These are phyloP conservation scores for Saccostrea glomerata DNA, from an alignment of 1,140 invertebrate genomes.

Conservation along the genomic window DNA sequence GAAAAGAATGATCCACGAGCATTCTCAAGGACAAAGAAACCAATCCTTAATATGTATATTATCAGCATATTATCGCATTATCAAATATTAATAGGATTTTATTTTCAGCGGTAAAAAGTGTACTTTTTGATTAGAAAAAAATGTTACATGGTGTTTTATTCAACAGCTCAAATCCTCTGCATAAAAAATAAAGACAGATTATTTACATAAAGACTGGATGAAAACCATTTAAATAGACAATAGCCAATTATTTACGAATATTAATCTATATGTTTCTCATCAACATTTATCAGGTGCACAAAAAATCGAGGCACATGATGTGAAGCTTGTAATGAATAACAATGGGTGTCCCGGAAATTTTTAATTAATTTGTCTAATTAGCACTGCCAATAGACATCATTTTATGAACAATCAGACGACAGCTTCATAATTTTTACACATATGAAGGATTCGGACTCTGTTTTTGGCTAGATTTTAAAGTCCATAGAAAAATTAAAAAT, in stretches of 20 bases:
- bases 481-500: neutral
- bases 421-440: neutral
- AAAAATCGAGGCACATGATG: conserved; percentile 3
- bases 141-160: conserved; percentile 4
- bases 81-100: conserved; percentile 23
- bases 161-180: neutral
- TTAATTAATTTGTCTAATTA: conserved; percentile 33
- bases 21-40: neutral
- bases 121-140: neutral
- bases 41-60: neutral
- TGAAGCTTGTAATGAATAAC: conserved; percentile 1
- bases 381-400: conserved; percentile 2
- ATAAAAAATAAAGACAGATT: neutral
- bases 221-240: conserved; percentile 13
- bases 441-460: neutral
- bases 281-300: neutral
- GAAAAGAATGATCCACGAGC: neutral
- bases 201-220: conserved; percentile 5
- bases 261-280: conserved; percentile 24
- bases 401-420: neutral
- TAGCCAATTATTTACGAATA: conserved; percentile 16
- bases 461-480: neutral
- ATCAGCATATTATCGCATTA: conserved; percentile 1
- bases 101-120: conserved; percentile 1
- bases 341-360: conserved; percentile 34